These are phyloP conservation scores for Periphyllus acericola DNA, from an alignment of 2,888 invertebrate species.

Conservation along the genomic window DNA sequence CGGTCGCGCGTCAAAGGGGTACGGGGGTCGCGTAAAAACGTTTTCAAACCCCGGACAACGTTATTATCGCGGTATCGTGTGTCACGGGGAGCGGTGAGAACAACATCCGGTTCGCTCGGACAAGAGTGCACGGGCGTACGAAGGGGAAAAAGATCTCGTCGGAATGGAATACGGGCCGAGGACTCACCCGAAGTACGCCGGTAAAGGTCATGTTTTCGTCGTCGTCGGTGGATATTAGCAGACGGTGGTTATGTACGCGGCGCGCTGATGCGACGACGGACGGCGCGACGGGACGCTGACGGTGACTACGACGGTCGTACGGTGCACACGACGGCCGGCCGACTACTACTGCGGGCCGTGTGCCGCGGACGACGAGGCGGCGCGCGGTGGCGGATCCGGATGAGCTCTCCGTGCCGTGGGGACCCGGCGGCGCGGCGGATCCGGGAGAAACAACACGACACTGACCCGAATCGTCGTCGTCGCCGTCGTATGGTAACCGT, in stretches of 20 bases:
- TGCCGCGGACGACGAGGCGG: neutral
- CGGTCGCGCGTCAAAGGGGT: too few relatives aligned
- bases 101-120: too few relatives aligned
- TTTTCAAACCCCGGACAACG: too few relatives aligned
- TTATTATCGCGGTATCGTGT: too few relatives aligned
- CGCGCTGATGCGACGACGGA: neutral
- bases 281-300: neutral
- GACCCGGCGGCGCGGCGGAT: conserved; percentile 33
- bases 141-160: neutral
- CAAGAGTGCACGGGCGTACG: neutral
- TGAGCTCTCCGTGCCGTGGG: conserved; percentile 49
- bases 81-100: too few relatives aligned
- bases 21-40: too few relatives aligned
- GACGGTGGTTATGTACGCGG: neutral
- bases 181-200: conserved; percentile 44
- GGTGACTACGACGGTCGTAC: neutral
- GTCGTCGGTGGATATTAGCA: neutral
- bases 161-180: neutral
- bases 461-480: conserved; percentile 61
- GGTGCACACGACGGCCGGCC: neutral
- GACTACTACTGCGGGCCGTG: neutral
- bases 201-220: conserved; percentile 44
- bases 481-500: neutral
- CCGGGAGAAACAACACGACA: conserved; percentile 62
- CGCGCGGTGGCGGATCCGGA: conserved; percentile 59